phyloP scores from a whole-genome alignment of 2,888 invertebrate species.

The Penaeus monodon region DNA sequence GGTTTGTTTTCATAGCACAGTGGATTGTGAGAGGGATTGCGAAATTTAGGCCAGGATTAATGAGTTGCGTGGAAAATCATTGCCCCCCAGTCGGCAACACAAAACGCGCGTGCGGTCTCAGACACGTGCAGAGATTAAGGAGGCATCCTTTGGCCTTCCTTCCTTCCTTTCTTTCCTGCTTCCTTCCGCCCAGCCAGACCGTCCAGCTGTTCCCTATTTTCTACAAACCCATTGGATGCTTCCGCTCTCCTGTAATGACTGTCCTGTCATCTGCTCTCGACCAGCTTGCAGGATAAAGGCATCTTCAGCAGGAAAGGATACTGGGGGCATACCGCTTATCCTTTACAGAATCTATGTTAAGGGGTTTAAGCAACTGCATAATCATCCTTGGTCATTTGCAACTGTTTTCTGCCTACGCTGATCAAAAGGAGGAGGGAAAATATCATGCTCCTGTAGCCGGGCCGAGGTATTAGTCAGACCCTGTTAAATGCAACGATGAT shows the following conservation, averaged over 20 bases:
- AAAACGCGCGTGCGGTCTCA: slow-evolving; percentile 45
- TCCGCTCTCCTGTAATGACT: slow-evolving; percentile 29
- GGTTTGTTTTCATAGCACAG: too few relatives aligned
- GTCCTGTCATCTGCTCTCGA: slow-evolving; percentile 18
- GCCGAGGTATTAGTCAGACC: too few relatives aligned
- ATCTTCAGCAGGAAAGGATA: neutral
- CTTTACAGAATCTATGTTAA: too few relatives aligned
- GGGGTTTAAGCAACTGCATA: too few relatives aligned
- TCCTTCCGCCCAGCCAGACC: neutral
- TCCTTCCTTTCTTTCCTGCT: slow-evolving; percentile 17
- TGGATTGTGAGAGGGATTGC: too few relatives aligned
- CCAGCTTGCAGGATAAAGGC: too few relatives aligned
- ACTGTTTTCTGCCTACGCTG: too few relatives aligned
- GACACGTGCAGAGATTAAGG: slow-evolving; percentile 50
- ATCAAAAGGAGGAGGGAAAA: too few relatives aligned
- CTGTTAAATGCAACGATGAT: too few relatives aligned
- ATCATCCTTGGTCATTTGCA: too few relatives aligned
- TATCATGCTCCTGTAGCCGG: too few relatives aligned
- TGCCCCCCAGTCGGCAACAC: slow-evolving; percentile 32
- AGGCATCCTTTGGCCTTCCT: slow-evolving; percentile 11
- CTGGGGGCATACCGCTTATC: too few relatives aligned
- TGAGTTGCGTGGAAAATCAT: neutral
- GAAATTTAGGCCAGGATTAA: neutral
- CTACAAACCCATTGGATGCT: slow-evolving; percentile 24
- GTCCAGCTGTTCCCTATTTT: slow-evolving; percentile 37